phyloP scores from a whole-genome alignment of 2,797 vertebrate species.

The Myotis daubentonii region DNA sequence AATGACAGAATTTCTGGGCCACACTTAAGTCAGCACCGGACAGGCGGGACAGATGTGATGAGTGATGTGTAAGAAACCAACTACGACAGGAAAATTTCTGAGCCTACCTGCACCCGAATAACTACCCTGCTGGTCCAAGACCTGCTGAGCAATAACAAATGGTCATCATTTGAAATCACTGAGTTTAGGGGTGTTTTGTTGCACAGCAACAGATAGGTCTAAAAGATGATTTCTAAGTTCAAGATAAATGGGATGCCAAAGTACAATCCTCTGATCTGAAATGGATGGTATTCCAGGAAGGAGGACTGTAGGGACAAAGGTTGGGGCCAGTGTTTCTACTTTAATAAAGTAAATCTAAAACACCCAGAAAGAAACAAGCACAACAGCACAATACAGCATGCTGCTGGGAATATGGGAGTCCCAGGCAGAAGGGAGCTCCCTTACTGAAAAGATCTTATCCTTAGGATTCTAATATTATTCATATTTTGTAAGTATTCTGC shows the following conservation, averaged over 20 bases:
- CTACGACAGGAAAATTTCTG: not conserved
- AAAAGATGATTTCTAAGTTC: constrained; percentile 7
- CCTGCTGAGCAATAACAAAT: not conserved
- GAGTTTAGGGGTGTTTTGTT: not conserved
- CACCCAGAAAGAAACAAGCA: not conserved
- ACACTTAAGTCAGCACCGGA: not conserved
- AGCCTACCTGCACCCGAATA: not conserved
- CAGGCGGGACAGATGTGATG: not conserved
- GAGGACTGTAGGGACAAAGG: not conserved
- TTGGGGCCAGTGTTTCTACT: not conserved
- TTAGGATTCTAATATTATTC: not conserved
- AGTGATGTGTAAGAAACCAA: not conserved
- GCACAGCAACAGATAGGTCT: not conserved
- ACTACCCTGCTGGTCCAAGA: not conserved
- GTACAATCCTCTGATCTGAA: not conserved
- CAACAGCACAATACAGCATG: not conserved
- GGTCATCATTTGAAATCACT: not conserved
- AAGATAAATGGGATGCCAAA: not conserved
- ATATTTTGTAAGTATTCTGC: not conserved
- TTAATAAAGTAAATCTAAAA: not conserved
- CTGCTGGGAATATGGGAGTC: not conserved
- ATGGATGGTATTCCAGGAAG: not conserved
- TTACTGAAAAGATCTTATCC: not conserved
- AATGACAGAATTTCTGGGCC: not conserved
- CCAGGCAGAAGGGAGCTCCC: not conserved